phyloP scores from a whole-genome alignment of 1,140 invertebrate species.

The Drosophila bipectinata region DNA sequence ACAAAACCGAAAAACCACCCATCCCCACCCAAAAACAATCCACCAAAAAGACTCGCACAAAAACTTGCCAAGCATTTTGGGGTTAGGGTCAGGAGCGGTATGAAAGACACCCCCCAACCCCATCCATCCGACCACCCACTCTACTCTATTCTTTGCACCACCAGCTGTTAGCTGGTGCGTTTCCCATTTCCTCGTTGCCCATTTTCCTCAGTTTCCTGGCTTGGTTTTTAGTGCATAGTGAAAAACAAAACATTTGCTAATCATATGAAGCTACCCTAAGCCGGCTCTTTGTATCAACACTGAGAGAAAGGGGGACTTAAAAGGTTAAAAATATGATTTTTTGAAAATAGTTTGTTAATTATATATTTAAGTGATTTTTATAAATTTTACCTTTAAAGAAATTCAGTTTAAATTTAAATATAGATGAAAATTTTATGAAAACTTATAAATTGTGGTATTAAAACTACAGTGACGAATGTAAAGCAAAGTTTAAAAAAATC shows the following conservation, averaged over 20 bases:
- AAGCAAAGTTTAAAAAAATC: too few species aligned
- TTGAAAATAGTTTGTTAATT: too few species aligned
- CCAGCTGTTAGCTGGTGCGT: conserved; percentile 33
- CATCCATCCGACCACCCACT: conserved; percentile 6
- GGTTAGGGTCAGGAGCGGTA: conserved; percentile 20
- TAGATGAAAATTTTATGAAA: too few species aligned
- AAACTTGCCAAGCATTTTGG: conserved; percentile 44
- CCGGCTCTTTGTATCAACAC: conserved; percentile 9
- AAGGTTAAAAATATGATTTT: not conserved
- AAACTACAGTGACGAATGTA: too few species aligned
- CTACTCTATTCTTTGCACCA: not conserved
- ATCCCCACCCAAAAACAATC: not conserved
- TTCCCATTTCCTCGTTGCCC: conserved; percentile 27
- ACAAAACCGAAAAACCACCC: conserved; percentile 1
- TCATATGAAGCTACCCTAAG: conserved; percentile 60
- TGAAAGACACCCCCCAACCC: not conserved
- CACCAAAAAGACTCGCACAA: conserved; percentile 19
- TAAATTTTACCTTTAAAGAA: too few species aligned
- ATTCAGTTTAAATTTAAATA: too few species aligned
- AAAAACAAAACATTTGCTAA: conserved; percentile 82
- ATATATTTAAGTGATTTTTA: too few species aligned
- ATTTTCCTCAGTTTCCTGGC: conserved; percentile 15
- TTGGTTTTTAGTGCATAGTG: conserved; percentile 73
- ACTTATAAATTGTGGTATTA: too few species aligned
- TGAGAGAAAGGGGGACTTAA: not conserved